phyloP scores from a whole-genome alignment of 1,140 invertebrate species.

The Temnothorax longispinosus region DNA sequence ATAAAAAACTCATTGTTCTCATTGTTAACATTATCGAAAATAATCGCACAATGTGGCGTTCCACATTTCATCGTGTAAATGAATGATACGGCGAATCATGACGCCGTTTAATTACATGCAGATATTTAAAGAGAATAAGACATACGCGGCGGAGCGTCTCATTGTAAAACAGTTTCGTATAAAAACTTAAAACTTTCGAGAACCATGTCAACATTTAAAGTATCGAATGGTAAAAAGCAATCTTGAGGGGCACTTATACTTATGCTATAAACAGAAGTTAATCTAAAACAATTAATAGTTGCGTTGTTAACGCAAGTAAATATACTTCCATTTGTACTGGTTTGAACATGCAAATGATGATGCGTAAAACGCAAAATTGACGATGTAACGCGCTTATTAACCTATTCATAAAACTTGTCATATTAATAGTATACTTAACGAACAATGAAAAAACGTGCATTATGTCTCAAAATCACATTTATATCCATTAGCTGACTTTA shows the following conservation, averaged over 20 bases:
- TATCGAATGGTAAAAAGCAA: background rate
- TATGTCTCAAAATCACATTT: background rate
- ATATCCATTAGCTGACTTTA: background rate
- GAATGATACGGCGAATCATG: background rate
- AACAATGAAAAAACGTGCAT: background rate
- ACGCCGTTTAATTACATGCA: background rate
- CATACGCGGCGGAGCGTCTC: background rate
- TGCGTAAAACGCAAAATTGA: background rate
- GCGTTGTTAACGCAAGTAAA: background rate
- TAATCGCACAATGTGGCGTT: background rate
- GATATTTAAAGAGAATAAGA: background rate
- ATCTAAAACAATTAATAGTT: background rate
- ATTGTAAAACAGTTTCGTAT: background rate
- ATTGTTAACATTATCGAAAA: background rate
- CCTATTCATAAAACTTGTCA: background rate
- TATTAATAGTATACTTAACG: background rate
- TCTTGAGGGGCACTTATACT: background rate
- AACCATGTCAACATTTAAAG: background rate
- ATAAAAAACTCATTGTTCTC: background rate
- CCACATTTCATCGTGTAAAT: background rate
- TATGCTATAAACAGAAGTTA: background rate
- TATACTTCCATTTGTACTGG: background rate
- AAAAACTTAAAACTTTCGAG: background rate
- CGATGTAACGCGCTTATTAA: background rate
- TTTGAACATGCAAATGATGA: background rate